A percentile compares a stretch with the other conserved stretches of the same genome.
Evolutionary conservation across 2,888 invertebrate genomes (phyloP).

Genomic region (Lasioglossum malachurum): DNA sequence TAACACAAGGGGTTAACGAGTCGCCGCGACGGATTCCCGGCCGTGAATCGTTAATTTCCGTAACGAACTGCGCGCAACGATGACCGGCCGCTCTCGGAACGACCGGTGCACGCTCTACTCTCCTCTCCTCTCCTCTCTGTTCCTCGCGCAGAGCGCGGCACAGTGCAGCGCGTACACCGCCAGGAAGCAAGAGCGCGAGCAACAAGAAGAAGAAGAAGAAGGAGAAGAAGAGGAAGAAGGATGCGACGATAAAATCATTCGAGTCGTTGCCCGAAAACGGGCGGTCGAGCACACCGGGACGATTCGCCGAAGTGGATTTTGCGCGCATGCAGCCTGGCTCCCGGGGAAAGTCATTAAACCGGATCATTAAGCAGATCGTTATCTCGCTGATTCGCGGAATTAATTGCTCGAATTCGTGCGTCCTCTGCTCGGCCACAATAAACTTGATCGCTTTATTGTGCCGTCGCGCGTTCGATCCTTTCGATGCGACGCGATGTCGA

Average conservation of each 20-base stretch:
- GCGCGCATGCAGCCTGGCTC: conserved; percentile 26
- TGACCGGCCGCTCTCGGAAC: conserved; percentile 57
- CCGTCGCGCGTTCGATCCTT: background rate
- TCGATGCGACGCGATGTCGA: background rate
- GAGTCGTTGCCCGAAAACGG: conserved; percentile 77
- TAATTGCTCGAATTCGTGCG: conserved; percentile 56
- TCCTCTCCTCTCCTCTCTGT: background rate
- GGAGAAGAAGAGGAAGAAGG: conserved; percentile 69
- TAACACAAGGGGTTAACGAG: background rate
- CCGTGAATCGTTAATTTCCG: conserved; percentile 65
- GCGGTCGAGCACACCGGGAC: conserved; percentile 55
- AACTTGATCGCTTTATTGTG: background rate
- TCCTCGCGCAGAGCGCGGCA: background rate
- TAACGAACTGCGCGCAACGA: conserved; percentile 52
- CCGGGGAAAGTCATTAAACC: conserved; percentile 66
- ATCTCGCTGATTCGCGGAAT: conserved; percentile 56
- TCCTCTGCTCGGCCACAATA: conserved; percentile 20
- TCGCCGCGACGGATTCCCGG: conserved; percentile 38
- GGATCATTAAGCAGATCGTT: conserved; percentile 66
- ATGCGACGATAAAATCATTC: conserved; percentile 76
- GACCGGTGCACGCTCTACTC: conserved; percentile 58
- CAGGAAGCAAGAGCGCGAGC: background rate
- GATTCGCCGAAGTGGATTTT: conserved; percentile 56
- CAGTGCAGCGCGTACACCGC: background rate
- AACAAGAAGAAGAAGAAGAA: conserved; percentile 48